A percentile compares a stretch with the other conserved stretches of the same genome.
These are phyloP conservation scores for Centroberyx gerrardi DNA, from an alignment of 2,797 vertebrate genomes.

Conservation along the genomic window DNA sequence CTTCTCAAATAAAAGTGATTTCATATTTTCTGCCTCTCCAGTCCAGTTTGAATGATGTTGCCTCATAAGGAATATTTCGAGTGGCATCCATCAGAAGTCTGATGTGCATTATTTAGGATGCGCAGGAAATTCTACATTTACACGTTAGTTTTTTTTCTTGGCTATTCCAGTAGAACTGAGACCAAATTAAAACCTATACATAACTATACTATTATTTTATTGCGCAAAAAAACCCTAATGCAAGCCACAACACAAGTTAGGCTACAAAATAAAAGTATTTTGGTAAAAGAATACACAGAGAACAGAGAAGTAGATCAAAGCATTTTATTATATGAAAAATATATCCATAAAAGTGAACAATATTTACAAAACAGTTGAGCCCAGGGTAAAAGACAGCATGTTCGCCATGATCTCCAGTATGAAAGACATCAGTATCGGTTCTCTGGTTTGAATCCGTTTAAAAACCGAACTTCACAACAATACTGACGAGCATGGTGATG, in stretches of 20 bases:
- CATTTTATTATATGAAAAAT: slow-evolving; percentile 84
- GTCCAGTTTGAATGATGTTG: slow-evolving; percentile 13
- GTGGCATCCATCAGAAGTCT: slow-evolving; percentile 35
- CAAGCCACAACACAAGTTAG: slow-evolving; percentile 2
- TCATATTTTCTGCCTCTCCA: slow-evolving; percentile 32
- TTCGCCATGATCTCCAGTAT: slow-evolving; percentile 75
- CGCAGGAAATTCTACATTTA: slow-evolving; percentile 58
- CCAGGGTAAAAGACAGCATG: slow-evolving; percentile 55
- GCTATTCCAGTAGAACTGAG: background rate
- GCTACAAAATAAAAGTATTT: background rate
- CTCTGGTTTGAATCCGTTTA: slow-evolving; percentile 91
- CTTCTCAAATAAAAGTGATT: background rate
- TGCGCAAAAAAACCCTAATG: background rate
- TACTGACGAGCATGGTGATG: slow-evolving; percentile 83
- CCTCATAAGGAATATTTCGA: slow-evolving; percentile 13
- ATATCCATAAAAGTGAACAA: slow-evolving; percentile 76
- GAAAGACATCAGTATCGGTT: slow-evolving; percentile 91
- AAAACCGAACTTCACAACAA: slow-evolving; percentile 95
- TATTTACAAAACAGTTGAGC: slow-evolving; percentile 73
- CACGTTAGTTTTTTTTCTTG: background rate
- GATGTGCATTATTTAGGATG: slow-evolving; percentile 18
- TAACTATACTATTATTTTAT: no score
- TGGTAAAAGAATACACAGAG: background rate
- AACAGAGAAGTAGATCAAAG: slow-evolving; percentile 51
- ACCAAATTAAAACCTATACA: slow-evolving; percentile 4